Evolutionary conservation across 1,140 invertebrate genomes (phyloP).

Genomic region (Hylyphantes graminicola): DNA sequence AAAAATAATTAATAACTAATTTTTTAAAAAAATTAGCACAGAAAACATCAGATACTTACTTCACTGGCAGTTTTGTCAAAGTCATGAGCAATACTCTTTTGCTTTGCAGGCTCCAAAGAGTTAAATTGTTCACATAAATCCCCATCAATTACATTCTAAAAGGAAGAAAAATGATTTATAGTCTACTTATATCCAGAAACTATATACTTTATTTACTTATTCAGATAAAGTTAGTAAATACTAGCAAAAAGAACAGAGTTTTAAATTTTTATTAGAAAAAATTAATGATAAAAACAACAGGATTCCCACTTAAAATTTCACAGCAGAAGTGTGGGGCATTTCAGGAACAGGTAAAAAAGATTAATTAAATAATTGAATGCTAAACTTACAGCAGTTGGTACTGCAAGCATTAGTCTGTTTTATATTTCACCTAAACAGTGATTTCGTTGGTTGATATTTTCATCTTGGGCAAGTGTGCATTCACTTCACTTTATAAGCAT

Average conservation of each 20-base stretch:
- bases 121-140: constrained; percentile 99
- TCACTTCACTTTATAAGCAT: no score
- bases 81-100: constrained; percentile 94
- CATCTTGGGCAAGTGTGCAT: no score
- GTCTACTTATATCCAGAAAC: background rate
- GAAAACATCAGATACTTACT: constrained; percentile 71
- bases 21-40: background rate
- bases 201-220: background rate
- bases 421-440: no score
- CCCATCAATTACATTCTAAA: constrained; percentile 88
- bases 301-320: background rate
- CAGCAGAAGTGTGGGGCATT: background rate
- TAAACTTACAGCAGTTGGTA: no score
- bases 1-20: background rate
- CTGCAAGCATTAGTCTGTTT: no score
- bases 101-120: constrained; percentile 91
- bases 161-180: background rate
- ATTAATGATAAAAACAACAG: background rate
- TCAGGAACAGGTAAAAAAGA: background rate
- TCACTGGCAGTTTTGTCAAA: constrained; percentile 94
- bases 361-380: no score
- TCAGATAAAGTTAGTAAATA: background rate
- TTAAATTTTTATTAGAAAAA: background rate
- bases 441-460: no score
- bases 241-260: background rate